Evolutionary conservation across 2,113 vertebrate species (phyloP).

Genomic region (Saccopteryx bilineata): DNA sequence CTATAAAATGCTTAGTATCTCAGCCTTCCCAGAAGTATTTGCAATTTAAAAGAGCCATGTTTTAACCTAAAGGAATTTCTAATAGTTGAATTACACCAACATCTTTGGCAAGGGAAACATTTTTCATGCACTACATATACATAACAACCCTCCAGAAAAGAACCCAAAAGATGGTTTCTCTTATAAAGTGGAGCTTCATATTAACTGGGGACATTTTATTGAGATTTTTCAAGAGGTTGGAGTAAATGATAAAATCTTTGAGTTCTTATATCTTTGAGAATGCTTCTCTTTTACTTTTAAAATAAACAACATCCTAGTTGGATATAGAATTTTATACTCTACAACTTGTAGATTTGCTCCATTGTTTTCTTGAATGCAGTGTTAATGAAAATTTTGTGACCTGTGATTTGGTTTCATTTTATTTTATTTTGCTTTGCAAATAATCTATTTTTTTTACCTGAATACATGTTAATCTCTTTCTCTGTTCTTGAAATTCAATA

Average conservation of each 20-base stretch:
- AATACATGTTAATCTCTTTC: neutral
- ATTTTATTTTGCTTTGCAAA: neutral
- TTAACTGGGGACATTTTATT: neutral
- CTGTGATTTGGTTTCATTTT: neutral
- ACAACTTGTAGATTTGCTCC: neutral
- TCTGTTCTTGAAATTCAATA: neutral
- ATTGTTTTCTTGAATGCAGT: neutral
- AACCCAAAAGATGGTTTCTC: neutral
- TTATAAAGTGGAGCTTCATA: neutral
- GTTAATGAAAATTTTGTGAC: neutral
- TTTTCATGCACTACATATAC: neutral
- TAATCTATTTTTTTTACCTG: neutral
- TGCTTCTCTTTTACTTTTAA: neutral
- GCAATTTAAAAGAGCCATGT: neutral
- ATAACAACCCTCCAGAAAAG: conserved; percentile 10
- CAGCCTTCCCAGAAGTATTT: neutral
- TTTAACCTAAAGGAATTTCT: neutral
- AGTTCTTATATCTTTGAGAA: neutral
- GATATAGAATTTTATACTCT: neutral
- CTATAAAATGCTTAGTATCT: neutral
- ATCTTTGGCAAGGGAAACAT: neutral
- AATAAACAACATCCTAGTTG: neutral
- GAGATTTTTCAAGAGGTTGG: neutral
- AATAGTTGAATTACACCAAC: neutral
- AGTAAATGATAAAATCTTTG: neutral